phyloP scores from a whole-genome alignment of 2,113 vertebrate species.

The Semnornis frantzii region DNA sequence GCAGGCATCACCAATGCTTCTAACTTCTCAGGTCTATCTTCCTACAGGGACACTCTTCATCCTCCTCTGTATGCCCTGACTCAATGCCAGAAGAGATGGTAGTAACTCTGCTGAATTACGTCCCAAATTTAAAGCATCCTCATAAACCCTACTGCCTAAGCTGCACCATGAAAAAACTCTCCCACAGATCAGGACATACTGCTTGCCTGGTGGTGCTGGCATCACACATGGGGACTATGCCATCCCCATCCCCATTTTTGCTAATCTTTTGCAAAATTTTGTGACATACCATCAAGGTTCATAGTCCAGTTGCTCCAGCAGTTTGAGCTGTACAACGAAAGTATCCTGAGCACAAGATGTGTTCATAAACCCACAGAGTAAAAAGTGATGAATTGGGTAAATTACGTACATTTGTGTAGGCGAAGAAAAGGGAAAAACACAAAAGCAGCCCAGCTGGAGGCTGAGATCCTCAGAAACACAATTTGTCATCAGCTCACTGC shows the following conservation, averaged over 20 bases:
- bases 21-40: neutral
- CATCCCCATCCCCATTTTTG: neutral
- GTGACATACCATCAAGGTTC: neutral
- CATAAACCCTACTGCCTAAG: neutral
- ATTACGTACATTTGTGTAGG: neutral
- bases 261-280: neutral
- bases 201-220: neutral
- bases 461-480: neutral
- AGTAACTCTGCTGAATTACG: neutral
- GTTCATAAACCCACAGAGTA: neutral
- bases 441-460: neutral
- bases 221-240: accelerated
- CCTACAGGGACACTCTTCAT: neutral
- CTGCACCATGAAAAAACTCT: neutral
- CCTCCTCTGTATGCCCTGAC: neutral
- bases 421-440: neutral
- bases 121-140: neutral
- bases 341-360: neutral
- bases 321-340: neutral
- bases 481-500: neutral
- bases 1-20: neutral
- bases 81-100: neutral
- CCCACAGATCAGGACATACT: neutral
- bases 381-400: neutral
- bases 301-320: neutral